Evolutionary conservation across 2,888 invertebrate genomes (phyloP), one percentile per base, ranked within the genome.

Genomic region (Gibbula magus): DNA sequence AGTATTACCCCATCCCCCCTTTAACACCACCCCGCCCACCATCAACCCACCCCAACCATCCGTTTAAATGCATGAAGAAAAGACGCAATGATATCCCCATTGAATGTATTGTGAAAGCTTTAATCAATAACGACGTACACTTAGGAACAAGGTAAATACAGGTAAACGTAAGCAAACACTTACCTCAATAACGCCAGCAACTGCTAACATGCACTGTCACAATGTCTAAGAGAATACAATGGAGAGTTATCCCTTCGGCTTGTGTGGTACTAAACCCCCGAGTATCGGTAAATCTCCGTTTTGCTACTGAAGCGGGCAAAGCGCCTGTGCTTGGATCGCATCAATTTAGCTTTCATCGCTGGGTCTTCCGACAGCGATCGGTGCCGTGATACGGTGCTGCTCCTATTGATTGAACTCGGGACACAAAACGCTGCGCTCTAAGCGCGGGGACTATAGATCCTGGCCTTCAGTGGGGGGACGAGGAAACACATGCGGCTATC

Each of bases 331-430:
- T 61, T 2, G 61, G 29, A 61, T 61, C 61, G 61, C 61, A 61
- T 61, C 61, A 61, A 61, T 61, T 61, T 61, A 29, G 61, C 61
- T 61, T 29, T 61, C 61, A 61, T 61, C 61, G 61, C 61, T 18
- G 61, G 29, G 61, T 18, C 29, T 29, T 25, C 56, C 29, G 29
- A 29, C 22, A 25, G 29, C 61, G 61, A 61, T 61, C 61, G 61
- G 61, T 29, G 29, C 29, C 61, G 25, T 29, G 61, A 61, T 61
- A 61, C 29, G 61, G 29, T 25, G 25, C 10, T 29, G 61, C 16
- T 29, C 25, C 2, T 61, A 61, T 61, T 29, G 61, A 61, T 61
- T 61, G 61, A 16, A 61, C 29, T 4, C 25, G 29, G 29, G 61
- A 61, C 61, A 61, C 29, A 16, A 29, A 61, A 61, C 61, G 25